These are phyloP conservation scores for Pseudopodoces humilis DNA, from an alignment of 2,113 vertebrate species.

Conservation along the genomic window DNA sequence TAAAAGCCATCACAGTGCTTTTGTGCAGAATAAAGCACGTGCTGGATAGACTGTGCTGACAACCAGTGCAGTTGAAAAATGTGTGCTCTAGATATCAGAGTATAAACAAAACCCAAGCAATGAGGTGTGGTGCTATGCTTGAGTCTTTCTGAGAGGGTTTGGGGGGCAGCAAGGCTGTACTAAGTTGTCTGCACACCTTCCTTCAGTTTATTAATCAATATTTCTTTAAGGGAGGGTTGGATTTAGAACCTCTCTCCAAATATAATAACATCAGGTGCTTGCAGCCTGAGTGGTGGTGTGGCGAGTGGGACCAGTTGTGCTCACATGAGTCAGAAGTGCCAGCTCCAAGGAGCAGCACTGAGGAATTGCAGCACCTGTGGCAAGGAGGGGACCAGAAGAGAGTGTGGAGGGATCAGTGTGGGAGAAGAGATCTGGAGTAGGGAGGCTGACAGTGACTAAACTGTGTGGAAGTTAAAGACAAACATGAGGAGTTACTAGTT, in stretches of 20 bases:
- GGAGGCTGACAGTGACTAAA: neutral
- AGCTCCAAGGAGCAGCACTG: neutral
- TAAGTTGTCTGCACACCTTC: neutral
- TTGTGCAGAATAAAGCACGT: neutral
- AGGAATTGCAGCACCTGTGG: neutral
- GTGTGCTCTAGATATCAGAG: neutral
- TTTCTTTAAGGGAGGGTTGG: neutral
- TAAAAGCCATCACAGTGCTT: neutral
- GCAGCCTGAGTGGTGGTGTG: neutral
- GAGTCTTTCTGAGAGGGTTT: neutral
- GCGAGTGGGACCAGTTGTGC: slow-evolving; percentile 21
- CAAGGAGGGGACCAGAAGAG: neutral
- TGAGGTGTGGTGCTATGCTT: neutral
- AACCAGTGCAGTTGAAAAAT: neutral
- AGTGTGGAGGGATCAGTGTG: neutral
- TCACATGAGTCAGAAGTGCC: neutral
- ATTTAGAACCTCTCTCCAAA: neutral
- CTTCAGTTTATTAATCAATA: neutral
- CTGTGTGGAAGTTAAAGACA: neutral
- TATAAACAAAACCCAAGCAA: neutral
- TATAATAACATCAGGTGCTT: neutral
- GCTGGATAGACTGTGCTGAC: neutral
- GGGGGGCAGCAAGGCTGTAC: neutral
- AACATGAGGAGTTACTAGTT: neutral
- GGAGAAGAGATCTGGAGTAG: neutral